Conservation (phyloP, 2,888 invertebrate genomes). For the Agrochola lota region DNA sequence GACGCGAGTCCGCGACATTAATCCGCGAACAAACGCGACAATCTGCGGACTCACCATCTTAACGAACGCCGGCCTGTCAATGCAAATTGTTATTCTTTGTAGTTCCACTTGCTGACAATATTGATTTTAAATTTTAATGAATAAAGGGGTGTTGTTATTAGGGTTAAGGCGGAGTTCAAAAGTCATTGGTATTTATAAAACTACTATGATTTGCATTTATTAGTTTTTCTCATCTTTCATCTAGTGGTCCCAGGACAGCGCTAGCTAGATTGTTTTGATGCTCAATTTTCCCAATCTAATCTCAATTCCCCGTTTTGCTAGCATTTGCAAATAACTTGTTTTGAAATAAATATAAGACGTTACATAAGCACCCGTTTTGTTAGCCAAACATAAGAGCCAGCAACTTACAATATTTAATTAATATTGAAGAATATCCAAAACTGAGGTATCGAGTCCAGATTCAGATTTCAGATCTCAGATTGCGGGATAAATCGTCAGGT, state of each 20-base stretch:
- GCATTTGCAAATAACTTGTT: not conserved
- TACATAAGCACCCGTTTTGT: conserved; percentile 17
- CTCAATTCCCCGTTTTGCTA: not conserved
- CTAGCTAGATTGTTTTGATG: not conserved
- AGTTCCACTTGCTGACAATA: conserved; percentile 39
- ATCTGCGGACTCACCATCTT: conserved; percentile 69
- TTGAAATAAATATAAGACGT: not conserved
- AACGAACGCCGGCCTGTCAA: conserved; percentile 41
- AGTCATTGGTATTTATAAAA: conserved; percentile 1
- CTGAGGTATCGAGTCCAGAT: conserved; percentile 36
- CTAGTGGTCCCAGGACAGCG: not conserved
- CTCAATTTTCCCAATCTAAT: not conserved
- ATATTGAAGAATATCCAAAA: conserved; percentile 52
- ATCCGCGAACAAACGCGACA: conserved; percentile 61
- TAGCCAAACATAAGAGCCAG: conserved; percentile 38
- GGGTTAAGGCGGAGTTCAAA: conserved; percentile 15
- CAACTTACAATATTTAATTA: conserved; percentile 51
- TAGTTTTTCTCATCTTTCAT: conserved; percentile 1
- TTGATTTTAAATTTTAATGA: conserved; percentile 50
- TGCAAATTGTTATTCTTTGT: conserved; percentile 57
- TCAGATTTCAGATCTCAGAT: too few relatives aligned
- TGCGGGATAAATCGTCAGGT: too few relatives aligned
- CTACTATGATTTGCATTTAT: conserved; percentile 10
- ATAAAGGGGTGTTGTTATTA: conserved; percentile 33
- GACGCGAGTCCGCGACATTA: conserved; percentile 57